Evolutionary conservation across 2,113 vertebrate species (phyloP).

Genomic region (Burhinus oedicnemus): DNA sequence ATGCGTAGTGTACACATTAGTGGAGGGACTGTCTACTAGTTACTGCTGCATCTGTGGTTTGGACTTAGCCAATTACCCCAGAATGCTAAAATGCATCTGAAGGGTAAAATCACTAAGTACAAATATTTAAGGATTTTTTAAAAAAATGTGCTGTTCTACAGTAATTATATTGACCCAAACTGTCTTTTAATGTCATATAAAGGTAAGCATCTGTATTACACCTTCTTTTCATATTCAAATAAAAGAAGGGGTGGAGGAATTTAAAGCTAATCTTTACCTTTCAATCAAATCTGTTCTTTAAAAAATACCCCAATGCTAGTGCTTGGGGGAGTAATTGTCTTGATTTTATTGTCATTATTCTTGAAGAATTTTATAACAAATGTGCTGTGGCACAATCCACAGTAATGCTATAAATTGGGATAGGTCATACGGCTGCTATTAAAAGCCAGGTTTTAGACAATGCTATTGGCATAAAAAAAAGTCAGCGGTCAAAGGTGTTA

Average conservation of each 20-base stretch:
- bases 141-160: neutral
- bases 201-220: slow-evolving; percentile 23
- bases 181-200: slow-evolving; percentile 45
- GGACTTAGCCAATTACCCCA: neutral
- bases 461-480: neutral
- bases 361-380: neutral
- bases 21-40: neutral
- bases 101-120: slow-evolving; percentile 29
- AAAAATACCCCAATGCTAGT: neutral
- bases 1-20: neutral
- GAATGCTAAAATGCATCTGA: neutral
- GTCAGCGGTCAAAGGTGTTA: neutral
- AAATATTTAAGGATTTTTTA: neutral
- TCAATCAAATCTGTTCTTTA: slow-evolving; percentile 28
- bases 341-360: neutral
- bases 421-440: neutral
- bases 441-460: neutral
- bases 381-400: neutral
- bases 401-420: neutral
- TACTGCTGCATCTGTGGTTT: neutral
- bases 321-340: neutral
- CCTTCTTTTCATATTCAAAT: slow-evolving; percentile 39
- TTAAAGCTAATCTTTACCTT: slow-evolving; percentile 36
- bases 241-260: slow-evolving; percentile 25
- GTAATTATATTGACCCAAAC: slow-evolving; percentile 42